Conservation (phyloP, 2,888 invertebrate genomes). For the Cryptus armator region DNA sequence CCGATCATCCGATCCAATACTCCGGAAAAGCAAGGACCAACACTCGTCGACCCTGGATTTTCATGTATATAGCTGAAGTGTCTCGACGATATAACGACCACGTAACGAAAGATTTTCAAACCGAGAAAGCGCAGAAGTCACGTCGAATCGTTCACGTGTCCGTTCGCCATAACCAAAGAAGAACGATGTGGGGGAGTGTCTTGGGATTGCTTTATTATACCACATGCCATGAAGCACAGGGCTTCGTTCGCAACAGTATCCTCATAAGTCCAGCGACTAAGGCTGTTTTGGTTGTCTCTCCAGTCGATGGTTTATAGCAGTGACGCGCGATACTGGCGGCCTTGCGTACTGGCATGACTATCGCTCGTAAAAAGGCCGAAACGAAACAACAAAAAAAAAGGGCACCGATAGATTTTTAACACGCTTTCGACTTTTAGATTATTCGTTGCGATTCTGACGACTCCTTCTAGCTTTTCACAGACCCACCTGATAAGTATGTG, state of each 20-base stretch:
- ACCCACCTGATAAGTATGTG: slow-evolving; percentile 15
- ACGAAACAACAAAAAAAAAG: background rate
- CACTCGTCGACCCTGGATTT: too few relatives aligned
- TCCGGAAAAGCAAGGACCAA: too few relatives aligned
- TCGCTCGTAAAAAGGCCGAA: slow-evolving; percentile 55
- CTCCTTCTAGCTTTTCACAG: slow-evolving; percentile 8
- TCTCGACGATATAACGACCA: background rate
- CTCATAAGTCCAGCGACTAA: slow-evolving; percentile 21
- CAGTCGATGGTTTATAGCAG: slow-evolving; percentile 44
- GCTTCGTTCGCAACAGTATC: background rate
- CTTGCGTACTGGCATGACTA: slow-evolving; percentile 52
- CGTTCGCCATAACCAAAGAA: slow-evolving; percentile 55
- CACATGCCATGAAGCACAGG: slow-evolving; percentile 44
- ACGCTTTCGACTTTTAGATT: slow-evolving; percentile 57
- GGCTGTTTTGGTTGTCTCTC: slow-evolving; percentile 2
- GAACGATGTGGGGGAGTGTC: slow-evolving; percentile 41
- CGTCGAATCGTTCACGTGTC: slow-evolving; percentile 60
- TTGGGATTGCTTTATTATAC: slow-evolving; percentile 68
- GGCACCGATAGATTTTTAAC: slow-evolving; percentile 52
- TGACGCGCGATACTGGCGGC: slow-evolving; percentile 58
- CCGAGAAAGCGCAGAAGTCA: background rate
- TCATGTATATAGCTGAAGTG: too few relatives aligned
- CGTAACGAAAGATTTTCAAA: background rate
- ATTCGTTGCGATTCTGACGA: slow-evolving; percentile 52
- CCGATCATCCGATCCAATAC: too few relatives aligned